Conservation (phyloP, 2,888 invertebrate species). For the Tenthredo distinguenda region DNA sequence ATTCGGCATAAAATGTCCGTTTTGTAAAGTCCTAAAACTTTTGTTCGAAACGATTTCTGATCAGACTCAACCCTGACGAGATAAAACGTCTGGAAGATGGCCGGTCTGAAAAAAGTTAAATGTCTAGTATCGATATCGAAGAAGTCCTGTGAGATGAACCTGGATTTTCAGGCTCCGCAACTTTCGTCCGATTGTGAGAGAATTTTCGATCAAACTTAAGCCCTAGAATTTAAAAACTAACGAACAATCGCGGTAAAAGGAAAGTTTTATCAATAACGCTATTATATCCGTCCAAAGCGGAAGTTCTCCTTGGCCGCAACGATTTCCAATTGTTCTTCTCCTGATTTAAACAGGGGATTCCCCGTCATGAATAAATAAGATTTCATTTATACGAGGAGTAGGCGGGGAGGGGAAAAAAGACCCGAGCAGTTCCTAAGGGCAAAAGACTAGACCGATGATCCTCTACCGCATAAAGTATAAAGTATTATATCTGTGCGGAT, state of each 20-base stretch:
- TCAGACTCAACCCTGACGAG: not conserved
- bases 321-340: not conserved
- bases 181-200: not conserved
- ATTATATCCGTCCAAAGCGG: not conserved
- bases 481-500: not conserved
- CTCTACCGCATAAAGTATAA: not conserved
- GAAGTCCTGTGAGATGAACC: not conserved
- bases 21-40: not conserved
- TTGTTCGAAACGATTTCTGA: not conserved
- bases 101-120: not conserved
- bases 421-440: not conserved
- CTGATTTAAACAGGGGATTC: not conserved
- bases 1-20: not conserved
- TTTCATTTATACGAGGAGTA: not conserved
- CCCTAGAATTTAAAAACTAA: not conserved
- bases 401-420: not conserved
- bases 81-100: not conserved
- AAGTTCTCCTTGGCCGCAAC: not conserved
- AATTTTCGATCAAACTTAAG: not conserved
- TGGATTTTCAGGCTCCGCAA: not conserved
- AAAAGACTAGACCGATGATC: conserved; percentile 13
- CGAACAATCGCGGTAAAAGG: not conserved
- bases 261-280: conserved; percentile 34
- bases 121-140: too few relatives aligned
- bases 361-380: conserved; percentile 2